Evolutionary conservation across 1,140 invertebrate species (phyloP).

Genomic region (Drosophila seguyi): DNA sequence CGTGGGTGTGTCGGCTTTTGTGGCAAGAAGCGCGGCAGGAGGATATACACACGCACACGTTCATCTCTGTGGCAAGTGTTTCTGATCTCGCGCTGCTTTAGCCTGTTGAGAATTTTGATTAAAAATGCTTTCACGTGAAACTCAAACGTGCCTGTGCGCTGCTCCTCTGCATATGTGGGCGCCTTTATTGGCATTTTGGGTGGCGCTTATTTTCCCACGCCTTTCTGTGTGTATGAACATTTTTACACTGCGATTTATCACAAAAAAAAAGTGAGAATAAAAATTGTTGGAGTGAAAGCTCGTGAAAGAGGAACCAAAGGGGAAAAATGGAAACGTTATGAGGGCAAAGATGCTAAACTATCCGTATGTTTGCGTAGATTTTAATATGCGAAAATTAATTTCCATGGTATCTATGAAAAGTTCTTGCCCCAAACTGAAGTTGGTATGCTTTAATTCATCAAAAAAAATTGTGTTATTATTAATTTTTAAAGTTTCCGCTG

Average conservation of each 20-base stretch:
- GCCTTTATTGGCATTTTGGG: constrained; percentile 46
- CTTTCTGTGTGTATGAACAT: constrained; percentile 59
- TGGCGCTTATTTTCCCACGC: constrained; percentile 42
- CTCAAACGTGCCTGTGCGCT: constrained; percentile 71
- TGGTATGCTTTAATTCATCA: background rate
- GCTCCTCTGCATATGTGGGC: constrained; percentile 39
- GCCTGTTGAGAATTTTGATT: constrained; percentile 83
- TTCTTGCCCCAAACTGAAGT: background rate
- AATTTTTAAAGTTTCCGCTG: constrained; percentile 21
- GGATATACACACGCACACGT: constrained; percentile 34
- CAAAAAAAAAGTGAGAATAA: constrained; percentile 57
- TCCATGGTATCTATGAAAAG: background rate
- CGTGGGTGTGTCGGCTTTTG: constrained; percentile 61
- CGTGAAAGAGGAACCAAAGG: constrained; percentile 11
- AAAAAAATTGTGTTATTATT: too few species aligned
- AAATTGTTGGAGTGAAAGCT: constrained; percentile 10
- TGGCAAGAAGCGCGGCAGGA: constrained; percentile 64
- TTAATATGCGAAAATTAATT: constrained; percentile 26
- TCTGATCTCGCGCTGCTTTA: constrained; percentile 81
- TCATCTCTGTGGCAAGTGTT: constrained; percentile 73
- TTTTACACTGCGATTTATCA: constrained; percentile 81
- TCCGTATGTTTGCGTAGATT: background rate
- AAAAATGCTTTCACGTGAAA: constrained; percentile 83
- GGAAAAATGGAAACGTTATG: constrained; percentile 12
- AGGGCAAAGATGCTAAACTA: constrained; percentile 8